A percentile compares a stretch with the other conserved stretches of the same genome.
Evolutionary conservation across 2,797 vertebrate species (phyloP).

Genomic region (Paguma larvata): DNA sequence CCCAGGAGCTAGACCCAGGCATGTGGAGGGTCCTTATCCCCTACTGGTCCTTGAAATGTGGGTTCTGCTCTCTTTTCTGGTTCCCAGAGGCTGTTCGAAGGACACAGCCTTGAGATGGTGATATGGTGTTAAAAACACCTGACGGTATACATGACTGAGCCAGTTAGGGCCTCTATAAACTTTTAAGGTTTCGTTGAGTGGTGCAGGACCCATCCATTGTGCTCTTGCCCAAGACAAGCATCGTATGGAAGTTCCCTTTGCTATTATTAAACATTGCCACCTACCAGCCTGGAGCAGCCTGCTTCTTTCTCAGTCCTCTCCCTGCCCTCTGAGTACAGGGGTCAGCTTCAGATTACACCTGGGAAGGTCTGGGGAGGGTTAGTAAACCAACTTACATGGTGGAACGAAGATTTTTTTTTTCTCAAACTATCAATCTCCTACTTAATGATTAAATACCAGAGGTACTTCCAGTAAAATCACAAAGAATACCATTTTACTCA

Average conservation of each 20-base stretch:
- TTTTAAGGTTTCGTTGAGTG: neutral
- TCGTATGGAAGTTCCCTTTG: neutral
- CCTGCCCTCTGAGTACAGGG: neutral
- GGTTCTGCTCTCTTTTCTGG: neutral
- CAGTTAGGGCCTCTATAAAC: neutral
- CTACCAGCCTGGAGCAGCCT: neutral
- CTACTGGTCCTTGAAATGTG: neutral
- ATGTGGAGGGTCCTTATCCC: neutral
- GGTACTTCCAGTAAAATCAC: neutral
- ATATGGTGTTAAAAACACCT: neutral
- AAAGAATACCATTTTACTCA: neutral
- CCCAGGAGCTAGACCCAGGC: neutral
- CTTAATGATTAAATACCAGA: neutral
- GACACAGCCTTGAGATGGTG: neutral
- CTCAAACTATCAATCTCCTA: neutral
- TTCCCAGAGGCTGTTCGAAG: neutral
- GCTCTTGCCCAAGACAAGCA: neutral
- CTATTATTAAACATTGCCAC: neutral
- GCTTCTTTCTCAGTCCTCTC: neutral
- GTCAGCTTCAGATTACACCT: neutral
- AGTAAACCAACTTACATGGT: neutral
- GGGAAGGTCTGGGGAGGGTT: neutral
- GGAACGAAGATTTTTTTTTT: neutral
- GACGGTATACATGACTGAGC: neutral
- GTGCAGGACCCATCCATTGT: neutral